Percentiles rank a stretch among this genome's conserved stretches.
phyloP scores from a whole-genome alignment of 2,888 invertebrate species.

The Eupithecia centaureata region DNA sequence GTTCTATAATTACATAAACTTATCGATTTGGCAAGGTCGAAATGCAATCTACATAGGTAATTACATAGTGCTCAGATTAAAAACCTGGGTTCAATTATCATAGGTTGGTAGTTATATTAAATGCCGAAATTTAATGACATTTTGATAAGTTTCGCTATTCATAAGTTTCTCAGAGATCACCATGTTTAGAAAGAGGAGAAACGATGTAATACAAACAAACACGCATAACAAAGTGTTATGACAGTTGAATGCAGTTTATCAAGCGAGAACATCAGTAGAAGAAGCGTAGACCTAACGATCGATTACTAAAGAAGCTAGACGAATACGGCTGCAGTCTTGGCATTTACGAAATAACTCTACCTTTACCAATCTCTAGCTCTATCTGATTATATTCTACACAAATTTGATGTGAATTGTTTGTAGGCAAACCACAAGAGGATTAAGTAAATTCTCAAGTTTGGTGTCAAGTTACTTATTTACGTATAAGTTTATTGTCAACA shows the following conservation, averaged over 20 bases:
- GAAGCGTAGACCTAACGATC: constrained; percentile 7
- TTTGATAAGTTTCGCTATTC: constrained; percentile 34
- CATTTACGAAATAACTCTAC: not conserved
- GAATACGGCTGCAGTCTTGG: not conserved
- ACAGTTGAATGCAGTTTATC: constrained; percentile 65
- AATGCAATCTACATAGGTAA: constrained; percentile 41
- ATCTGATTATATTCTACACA: no score
- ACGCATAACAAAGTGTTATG: constrained; percentile 58
- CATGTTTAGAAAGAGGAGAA: constrained; percentile 44
- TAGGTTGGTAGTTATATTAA: constrained; percentile 27
- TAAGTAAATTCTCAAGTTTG: no score
- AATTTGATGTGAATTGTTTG: no score
- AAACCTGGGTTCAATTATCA: constrained; percentile 36
- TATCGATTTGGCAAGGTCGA: constrained; percentile 39
- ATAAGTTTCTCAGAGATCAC: constrained; percentile 40
- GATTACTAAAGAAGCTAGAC: not conserved
- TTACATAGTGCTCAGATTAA: constrained; percentile 40
- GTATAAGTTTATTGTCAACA: no score
- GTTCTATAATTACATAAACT: no score
- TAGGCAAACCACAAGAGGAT: no score
- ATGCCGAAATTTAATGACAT: constrained; percentile 37
- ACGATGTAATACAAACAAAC: constrained; percentile 48
- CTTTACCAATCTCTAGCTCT: not conserved
- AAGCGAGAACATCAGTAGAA: constrained; percentile 59
- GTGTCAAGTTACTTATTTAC: no score